phyloP scores from a whole-genome alignment of 2,113 vertebrate species.

The Mugil cephalus region DNA sequence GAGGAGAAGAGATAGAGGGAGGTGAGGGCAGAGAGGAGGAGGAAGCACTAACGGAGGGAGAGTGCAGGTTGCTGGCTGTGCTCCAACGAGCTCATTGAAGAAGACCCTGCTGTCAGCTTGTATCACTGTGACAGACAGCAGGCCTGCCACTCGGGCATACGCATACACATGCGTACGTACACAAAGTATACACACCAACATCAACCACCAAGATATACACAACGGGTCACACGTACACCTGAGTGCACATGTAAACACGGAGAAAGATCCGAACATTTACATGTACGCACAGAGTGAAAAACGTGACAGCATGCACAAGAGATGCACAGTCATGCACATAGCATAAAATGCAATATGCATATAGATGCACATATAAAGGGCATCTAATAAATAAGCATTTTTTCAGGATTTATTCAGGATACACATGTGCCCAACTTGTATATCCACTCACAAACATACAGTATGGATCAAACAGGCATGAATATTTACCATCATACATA shows the following conservation, averaged over 20 bases:
- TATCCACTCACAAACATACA: too few relatives aligned
- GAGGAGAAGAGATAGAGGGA: not conserved
- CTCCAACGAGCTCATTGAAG: constrained; percentile 72
- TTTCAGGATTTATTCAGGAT: too few relatives aligned
- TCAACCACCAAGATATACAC: not conserved
- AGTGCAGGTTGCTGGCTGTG: constrained; percentile 71
- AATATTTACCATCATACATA: too few relatives aligned
- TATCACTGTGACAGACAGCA: constrained; percentile 69
- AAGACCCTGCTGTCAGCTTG: constrained; percentile 66
- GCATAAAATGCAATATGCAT: too few relatives aligned
- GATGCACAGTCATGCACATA: too few relatives aligned
- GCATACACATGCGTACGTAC: constrained; percentile 8
- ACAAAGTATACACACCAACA: not conserved
- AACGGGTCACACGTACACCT: too few relatives aligned
- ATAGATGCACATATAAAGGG: too few relatives aligned
- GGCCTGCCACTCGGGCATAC: constrained; percentile 36
- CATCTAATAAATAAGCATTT: too few relatives aligned
- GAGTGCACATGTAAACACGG: not conserved
- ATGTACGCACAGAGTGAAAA: too few relatives aligned
- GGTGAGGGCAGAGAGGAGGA: constrained; percentile 20
- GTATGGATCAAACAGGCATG: too few relatives aligned
- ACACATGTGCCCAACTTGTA: too few relatives aligned
- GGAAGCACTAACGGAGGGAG: constrained; percentile 39
- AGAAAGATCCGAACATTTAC: not conserved
- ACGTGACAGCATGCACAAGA: too few relatives aligned